These are phyloP conservation scores for Gymnorhina tibicen DNA, from an alignment of 2,113 vertebrate species.

Conservation along the genomic window DNA sequence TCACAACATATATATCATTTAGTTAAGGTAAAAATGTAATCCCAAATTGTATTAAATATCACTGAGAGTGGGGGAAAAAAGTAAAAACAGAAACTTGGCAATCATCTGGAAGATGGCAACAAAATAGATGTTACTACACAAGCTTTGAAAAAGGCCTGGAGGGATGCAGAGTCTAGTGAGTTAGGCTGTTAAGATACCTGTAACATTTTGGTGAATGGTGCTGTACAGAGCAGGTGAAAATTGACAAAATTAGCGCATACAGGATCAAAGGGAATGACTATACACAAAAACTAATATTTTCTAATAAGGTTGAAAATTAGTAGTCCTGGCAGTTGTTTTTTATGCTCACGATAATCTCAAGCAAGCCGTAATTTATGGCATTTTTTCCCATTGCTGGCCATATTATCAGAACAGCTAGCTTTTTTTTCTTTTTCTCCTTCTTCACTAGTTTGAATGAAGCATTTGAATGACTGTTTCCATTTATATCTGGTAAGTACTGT, in stretches of 20 bases:
- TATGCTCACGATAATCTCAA: conserved; percentile 5
- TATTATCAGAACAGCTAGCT: neutral
- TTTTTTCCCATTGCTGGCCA: neutral
- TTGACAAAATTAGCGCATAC: neutral
- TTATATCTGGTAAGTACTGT: conserved; percentile 50
- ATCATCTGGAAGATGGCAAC: neutral
- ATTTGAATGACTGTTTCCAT: conserved; percentile 51
- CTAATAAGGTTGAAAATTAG: neutral
- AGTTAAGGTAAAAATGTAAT: neutral
- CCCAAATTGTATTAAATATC: neutral
- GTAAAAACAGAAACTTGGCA: neutral
- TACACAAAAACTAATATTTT: neutral
- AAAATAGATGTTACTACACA: neutral
- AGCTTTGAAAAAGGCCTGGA: neutral
- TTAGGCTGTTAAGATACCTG: neutral
- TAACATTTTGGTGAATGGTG: neutral
- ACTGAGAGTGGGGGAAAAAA: neutral
- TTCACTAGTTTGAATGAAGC: conserved; percentile 5
- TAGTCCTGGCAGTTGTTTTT: neutral
- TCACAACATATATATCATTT: neutral
- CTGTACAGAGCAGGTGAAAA: neutral
- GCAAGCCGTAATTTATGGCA: neutral
- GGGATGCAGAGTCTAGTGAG: neutral
- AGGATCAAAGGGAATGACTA: neutral
- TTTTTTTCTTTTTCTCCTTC: neutral